Evolutionary conservation across 2,888 invertebrate genomes (phyloP).

Genomic region (Ennomos quercinarius): DNA sequence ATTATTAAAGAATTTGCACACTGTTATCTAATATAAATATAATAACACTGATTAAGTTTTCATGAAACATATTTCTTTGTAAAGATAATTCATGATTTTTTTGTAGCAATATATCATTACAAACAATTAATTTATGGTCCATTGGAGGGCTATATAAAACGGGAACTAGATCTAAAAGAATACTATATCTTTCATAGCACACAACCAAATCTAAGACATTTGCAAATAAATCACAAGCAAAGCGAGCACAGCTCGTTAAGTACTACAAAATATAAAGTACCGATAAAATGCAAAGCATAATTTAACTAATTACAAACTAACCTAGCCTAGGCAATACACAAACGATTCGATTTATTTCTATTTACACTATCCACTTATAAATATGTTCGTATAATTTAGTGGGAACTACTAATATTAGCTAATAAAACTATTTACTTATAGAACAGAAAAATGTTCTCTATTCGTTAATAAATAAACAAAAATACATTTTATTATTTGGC

Average conservation of each 20-base stretch:
- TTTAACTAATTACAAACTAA: slow-evolving; percentile 33
- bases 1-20: no score
- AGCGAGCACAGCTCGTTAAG: slow-evolving; percentile 47
- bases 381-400: slow-evolving; percentile 45
- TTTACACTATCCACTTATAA: slow-evolving; percentile 58
- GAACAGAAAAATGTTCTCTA: slow-evolving; percentile 35
- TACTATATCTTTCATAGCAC: slow-evolving; percentile 15
- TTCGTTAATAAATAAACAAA: slow-evolving; percentile 27
- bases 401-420: slow-evolving; percentile 47
- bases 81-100: no score
- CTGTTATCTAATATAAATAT: no score
- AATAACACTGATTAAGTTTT: no score
- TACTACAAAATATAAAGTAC: slow-evolving; percentile 44
- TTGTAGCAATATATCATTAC: no score
- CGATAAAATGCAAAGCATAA: slow-evolving; percentile 49
- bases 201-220: slow-evolving; percentile 30
- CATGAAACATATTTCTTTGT: no score
- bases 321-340: slow-evolving; percentile 36
- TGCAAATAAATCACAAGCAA: slow-evolving; percentile 47
- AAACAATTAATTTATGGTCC: background rate
- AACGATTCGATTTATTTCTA: slow-evolving; percentile 47
- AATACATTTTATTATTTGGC: slow-evolving; percentile 25
- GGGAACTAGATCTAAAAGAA: slow-evolving; percentile 13
- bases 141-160: background rate
- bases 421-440: slow-evolving; percentile 43